Base-by-base conservation (phyloP, 2,888 invertebrate species). In the Nomada ruficornis region DNA sequence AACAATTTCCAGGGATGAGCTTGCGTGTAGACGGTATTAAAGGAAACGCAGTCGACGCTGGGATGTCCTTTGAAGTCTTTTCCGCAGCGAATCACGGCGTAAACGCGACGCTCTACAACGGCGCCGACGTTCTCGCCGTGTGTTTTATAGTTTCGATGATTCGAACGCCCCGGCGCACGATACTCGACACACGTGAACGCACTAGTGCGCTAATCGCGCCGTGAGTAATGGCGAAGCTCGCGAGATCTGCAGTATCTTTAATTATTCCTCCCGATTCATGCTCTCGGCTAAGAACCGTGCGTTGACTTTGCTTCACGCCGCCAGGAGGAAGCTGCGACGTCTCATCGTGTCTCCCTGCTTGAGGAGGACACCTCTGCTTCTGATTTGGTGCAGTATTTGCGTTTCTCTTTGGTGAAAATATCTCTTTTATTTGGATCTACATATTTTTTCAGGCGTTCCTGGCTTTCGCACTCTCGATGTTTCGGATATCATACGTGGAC, bases 211-310 rank as follows among this genome's bases (percentile, higher is more conserved):
- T 82, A 83, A 87, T 85, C 76, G 64, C 63, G 59, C 2, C 52
- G 70, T 73, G 73, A 77, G 77, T 77, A 83, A 83, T 80, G 76
- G 74, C 77, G 50, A 23, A 9, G 54, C 64, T 36, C 20, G 52
- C 42, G 64, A 57, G 67, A 52, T 7, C 57, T 11, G 36, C 29
- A 10, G 63, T 72, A 76, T 63, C 69, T 75, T 85, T 78, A 87
- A 89, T 89, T 89, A 88, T 88, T 89, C 79, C 82, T 86, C 76
- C 77, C 82, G 82, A 84, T 77, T 82, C 83, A 50, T 80, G 82
- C 74, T 57, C 65, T 23, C 36, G 76, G 42, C 60, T 62, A 73
- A 76, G 80, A 80, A 72, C 67, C 75, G n/a, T 29, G 26, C 7
- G 23, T 11, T 29, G 55, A 26, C 54, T 54, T 72, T 60, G 44